A percentile compares a stretch with the other conserved stretches of the same genome.
These are phyloP conservation scores for Megamerina dolium DNA, from an alignment of 2,888 invertebrate species.

Conservation along the genomic window DNA sequence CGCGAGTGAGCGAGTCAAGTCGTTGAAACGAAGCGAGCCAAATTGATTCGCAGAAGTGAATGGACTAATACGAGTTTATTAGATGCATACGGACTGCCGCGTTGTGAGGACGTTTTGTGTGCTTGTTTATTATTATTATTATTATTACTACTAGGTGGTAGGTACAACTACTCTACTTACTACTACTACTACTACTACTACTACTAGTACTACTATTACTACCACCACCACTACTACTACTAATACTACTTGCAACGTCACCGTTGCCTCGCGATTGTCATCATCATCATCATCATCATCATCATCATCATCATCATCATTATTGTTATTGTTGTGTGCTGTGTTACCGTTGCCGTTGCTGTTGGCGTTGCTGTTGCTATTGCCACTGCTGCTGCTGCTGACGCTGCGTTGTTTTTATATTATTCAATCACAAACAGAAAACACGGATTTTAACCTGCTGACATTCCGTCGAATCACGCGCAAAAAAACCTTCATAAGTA, in stretches of 20 bases:
- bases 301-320: background rate
- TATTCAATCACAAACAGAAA: no score
- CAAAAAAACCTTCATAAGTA: conserved; percentile 1
- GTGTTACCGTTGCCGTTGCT: no score
- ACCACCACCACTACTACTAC: no score
- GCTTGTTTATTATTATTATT: conserved; percentile 13
- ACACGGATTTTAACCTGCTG: no score
- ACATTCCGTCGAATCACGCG: background rate
- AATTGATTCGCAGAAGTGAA: conserved; percentile 12
- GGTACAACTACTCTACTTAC: no score
- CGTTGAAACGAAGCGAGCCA: conserved; percentile 13
- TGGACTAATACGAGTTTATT: conserved; percentile 47
- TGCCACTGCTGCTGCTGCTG: conserved; percentile 5
- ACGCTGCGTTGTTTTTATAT: no score
- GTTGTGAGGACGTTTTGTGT: conserved; percentile 45
- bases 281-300: background rate
- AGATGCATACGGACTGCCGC: conserved; percentile 51
- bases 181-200: no score
- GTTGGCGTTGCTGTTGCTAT: conserved; percentile 9
- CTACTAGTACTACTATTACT: no score
- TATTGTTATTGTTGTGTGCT: no score
- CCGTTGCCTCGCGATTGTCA: conserved; percentile 10
- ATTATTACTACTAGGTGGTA: no score
- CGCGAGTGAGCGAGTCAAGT: conserved; percentile 21
- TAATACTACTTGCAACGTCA: no score